A percentile compares a stretch with the other conserved stretches of the same genome.
Conservation (phyloP, 2,797 vertebrate genomes). For the Acanthiza pusilla region DNA sequence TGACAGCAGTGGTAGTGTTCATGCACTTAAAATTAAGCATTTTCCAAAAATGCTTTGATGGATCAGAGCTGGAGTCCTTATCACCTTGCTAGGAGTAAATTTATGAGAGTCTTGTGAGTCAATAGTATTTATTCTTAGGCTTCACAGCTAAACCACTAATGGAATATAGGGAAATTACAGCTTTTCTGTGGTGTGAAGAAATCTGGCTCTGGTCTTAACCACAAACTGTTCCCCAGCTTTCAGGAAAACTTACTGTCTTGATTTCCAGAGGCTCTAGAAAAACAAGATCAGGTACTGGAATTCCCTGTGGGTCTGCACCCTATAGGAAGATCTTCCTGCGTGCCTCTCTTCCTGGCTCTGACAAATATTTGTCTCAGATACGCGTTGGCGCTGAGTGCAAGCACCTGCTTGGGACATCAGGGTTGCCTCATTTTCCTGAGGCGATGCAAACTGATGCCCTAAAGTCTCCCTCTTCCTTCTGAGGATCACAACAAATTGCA, state of each 20-base stretch:
- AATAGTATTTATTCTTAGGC: slow-evolving; percentile 42
- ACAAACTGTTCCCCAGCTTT: neutral
- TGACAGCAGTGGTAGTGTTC: neutral
- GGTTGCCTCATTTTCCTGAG: neutral
- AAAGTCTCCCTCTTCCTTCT: neutral
- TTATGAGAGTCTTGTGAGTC: neutral
- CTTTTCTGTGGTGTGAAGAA: neutral
- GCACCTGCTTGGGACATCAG: neutral
- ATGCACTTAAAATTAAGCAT: neutral
- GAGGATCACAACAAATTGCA: neutral
- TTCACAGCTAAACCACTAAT: slow-evolving; percentile 37
- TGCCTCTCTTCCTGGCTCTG: neutral
- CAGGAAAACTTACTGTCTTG: neutral
- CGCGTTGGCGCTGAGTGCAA: fast-evolving
- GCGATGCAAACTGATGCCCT: neutral
- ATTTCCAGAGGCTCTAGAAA: neutral
- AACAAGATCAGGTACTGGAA: neutral
- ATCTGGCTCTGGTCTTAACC: neutral
- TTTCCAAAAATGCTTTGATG: neutral
- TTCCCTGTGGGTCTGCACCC: neutral
- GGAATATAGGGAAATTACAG: slow-evolving; percentile 5
- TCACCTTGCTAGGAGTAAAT: slow-evolving; percentile 15
- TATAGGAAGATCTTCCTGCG: neutral
- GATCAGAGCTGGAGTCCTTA: neutral
- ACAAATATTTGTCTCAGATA: neutral